These are phyloP conservation scores for Adrianichthys oophorus DNA, from an alignment of 2,797 vertebrate species.

Conservation along the genomic window DNA sequence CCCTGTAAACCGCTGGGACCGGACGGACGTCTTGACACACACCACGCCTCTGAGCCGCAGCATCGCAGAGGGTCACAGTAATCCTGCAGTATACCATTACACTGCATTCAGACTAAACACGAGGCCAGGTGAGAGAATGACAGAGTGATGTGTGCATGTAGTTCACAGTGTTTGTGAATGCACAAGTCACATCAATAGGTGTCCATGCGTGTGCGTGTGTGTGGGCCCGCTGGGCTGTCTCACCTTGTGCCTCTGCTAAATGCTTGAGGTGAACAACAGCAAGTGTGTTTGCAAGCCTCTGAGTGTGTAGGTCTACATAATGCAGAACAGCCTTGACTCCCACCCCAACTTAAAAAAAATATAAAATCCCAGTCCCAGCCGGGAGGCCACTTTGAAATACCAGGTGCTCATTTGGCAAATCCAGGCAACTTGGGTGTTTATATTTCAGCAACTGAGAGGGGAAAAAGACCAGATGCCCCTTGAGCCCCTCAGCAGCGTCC, in stretches of 20 bases:
- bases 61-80: conserved; percentile 58
- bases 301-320: conserved; percentile 60
- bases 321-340: conserved; percentile 66
- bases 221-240: conserved; percentile 54
- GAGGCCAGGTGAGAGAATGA: conserved; percentile 74
- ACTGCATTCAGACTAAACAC: conserved; percentile 76
- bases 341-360: conserved; percentile 40
- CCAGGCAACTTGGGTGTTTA: conserved; percentile 78
- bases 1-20: conserved; percentile 40
- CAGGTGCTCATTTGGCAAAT: conserved; percentile 79
- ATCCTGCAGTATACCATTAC: conserved; percentile 75
- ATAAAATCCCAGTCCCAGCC: conserved; percentile 61
- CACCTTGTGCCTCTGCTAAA: conserved; percentile 34
- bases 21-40: conserved; percentile 64
- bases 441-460: conserved; percentile 75
- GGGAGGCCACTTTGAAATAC: conserved; percentile 78
- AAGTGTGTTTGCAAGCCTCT: conserved; percentile 42
- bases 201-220: conserved; percentile 32
- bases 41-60: conserved; percentile 53
- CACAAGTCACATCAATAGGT: neutral
- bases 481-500: conserved; percentile 63
- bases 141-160: conserved; percentile 32
- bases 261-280: conserved; percentile 40
- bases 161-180: conserved; percentile 20
- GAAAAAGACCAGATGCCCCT: conserved; percentile 78